These are phyloP conservation scores for Andrena flavipes DNA, from an alignment of 2,888 invertebrate genomes.

Conservation along the genomic window DNA sequence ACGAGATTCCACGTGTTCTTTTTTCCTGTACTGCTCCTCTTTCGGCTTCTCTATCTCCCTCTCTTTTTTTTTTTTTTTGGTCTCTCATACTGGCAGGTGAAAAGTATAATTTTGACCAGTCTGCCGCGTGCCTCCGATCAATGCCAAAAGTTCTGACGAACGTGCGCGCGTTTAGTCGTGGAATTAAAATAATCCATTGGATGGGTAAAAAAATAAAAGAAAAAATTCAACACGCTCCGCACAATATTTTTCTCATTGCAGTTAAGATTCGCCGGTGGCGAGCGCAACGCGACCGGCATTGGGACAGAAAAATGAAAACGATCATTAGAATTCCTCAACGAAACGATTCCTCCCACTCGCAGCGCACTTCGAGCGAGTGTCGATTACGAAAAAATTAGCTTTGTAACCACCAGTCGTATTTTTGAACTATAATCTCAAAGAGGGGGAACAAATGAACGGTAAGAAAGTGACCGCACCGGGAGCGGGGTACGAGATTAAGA, in stretches of 20 bases:
- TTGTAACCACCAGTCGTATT: slow-evolving; percentile 84
- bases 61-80: not conserved
- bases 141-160: not conserved
- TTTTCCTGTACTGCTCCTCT: not conserved
- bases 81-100: not conserved
- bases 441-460: slow-evolving; percentile 11
- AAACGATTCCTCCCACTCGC: slow-evolving; percentile 28
- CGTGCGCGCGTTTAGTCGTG: slow-evolving; percentile 13
- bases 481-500: slow-evolving; percentile 27
- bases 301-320: slow-evolving; percentile 30
- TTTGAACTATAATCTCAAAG: slow-evolving; percentile 82
- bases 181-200: not conserved
- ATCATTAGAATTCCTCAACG: slow-evolving; percentile 50
- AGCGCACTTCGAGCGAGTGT: slow-evolving; percentile 31
- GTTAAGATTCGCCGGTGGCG: slow-evolving; percentile 24
- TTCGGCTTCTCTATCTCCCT: not conserved
- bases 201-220: not conserved
- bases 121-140: slow-evolving; percentile 24
- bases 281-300: slow-evolving; percentile 13
- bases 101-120: slow-evolving; percentile 15
- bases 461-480: slow-evolving; percentile 34
- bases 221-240: slow-evolving; percentile 4
- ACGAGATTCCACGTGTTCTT: slow-evolving; percentile 61
- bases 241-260: slow-evolving; percentile 18
- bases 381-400: slow-evolving; percentile 76